Base-by-base conservation (phyloP, 2,888 invertebrate genomes). In the Frankliniella fusca region DNA sequence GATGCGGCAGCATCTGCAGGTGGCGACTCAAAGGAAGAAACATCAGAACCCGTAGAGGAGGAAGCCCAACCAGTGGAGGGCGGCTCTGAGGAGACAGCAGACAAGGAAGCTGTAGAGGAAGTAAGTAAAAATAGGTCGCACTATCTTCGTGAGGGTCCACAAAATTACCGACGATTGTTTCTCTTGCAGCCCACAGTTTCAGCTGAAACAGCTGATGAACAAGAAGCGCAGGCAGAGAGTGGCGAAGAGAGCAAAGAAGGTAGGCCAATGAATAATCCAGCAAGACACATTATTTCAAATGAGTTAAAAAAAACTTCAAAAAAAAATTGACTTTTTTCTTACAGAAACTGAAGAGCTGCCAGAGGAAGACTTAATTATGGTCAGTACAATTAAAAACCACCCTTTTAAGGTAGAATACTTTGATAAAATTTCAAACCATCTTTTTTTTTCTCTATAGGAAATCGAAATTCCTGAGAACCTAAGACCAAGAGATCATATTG, bases 401-500 rank as follows among this genome's bases (percentile, higher is more conserved):
- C 5, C 38, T 80, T 81, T 48, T 3, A 38, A 76, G 15, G 50
- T 28, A 7, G 54, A 50, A 80, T 28, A n/a, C 23, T 23, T 65
- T 48, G 27, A 20, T 80, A 1, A 76, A 28, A 82, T 80, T 23
- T 28, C 48, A 80, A 18, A 76, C 54, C 12, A 49, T 76, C 9
- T 11, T 49, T 50, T 23, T 27, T 7, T 2, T 82, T 48, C 65
- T 70, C 89, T 91, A 82, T 89, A 93, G 91, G 93, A 93, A 87
- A 91, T 91, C 85, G 93, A 93, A 87, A 92, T 95, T 85, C 95
- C 95, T 8, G 92, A 93, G 86, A 93, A 95, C 85, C 90, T 95
- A 82, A 91, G 96, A 87, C 92, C 93, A 82, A 92, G 95, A 84
- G 93, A 93, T 82, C 95, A 96, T 86, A 93, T 97, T 83, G 92